A percentile compares a stretch with the other conserved stretches of the same genome.
phyloP scores from a whole-genome alignment of 2,113 vertebrate species.

The Bos javanicus region DNA sequence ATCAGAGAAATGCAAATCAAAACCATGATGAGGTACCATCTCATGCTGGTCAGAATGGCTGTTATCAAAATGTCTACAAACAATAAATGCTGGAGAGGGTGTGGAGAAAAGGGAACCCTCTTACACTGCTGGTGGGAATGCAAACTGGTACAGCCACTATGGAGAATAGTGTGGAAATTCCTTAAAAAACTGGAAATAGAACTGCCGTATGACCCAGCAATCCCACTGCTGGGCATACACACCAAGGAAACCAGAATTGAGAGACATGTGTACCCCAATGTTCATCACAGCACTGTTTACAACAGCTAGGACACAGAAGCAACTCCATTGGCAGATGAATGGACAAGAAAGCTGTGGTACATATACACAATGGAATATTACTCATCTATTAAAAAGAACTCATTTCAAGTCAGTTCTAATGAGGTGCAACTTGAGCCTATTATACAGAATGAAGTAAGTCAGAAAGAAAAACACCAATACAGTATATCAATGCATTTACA shows the following conservation, averaged over 20 bases:
- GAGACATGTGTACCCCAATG: neutral
- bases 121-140: neutral
- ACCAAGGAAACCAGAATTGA: neutral
- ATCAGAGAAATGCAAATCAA: neutral
- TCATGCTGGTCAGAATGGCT: neutral
- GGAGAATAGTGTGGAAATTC: neutral
- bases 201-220: neutral
- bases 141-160: neutral
- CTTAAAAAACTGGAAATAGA: neutral
- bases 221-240: neutral
- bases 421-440: neutral
- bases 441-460: neutral
- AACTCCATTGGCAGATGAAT: neutral
- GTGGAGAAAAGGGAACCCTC: neutral
- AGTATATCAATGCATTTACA: neutral
- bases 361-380: neutral
- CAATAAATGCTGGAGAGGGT: neutral
- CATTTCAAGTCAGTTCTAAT: neutral
- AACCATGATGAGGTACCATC: neutral
- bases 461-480: neutral
- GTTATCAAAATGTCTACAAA: neutral
- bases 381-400: neutral
- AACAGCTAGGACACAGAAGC: neutral
- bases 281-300: neutral
- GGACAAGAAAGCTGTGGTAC: neutral